phyloP scores from a whole-genome alignment of 1,140 invertebrate genomes.

The Probaryconus sp. region DNA sequence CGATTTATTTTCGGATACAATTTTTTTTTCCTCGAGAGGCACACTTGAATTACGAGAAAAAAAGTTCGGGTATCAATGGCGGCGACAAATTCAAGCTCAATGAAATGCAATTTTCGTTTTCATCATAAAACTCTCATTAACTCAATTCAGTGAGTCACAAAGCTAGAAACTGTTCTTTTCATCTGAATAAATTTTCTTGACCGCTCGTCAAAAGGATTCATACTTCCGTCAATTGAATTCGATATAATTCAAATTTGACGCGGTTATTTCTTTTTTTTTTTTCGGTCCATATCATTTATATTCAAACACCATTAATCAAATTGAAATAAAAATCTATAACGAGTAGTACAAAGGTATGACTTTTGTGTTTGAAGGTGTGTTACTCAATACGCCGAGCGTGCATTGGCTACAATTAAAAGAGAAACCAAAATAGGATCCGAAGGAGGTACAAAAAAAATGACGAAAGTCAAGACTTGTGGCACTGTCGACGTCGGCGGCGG shows the following conservation, averaged over 20 bases:
- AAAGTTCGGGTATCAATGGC: slow-evolving; percentile 35
- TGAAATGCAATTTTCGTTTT: slow-evolving; percentile 51
- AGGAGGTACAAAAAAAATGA: slow-evolving; percentile 42
- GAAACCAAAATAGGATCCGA: slow-evolving; percentile 40
- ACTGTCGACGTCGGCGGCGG: slow-evolving; percentile 50
- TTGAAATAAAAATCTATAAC: slow-evolving; percentile 45
- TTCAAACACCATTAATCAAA: slow-evolving; percentile 57
- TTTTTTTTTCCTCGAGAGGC: slow-evolving; percentile 47
- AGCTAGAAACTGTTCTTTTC: slow-evolving; percentile 26
- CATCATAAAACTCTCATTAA: slow-evolving; percentile 51
- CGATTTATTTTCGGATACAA: slow-evolving; percentile 18
- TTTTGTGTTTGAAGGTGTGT: slow-evolving; percentile 24
- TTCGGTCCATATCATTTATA: slow-evolving; percentile 44
- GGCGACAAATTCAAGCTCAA: slow-evolving; percentile 23
- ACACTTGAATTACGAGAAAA: slow-evolving; percentile 54
- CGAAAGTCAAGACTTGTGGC: slow-evolving; percentile 34
- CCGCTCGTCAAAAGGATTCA: slow-evolving; percentile 41
- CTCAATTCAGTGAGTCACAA: slow-evolving; percentile 37
- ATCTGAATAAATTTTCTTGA: slow-evolving; percentile 40
- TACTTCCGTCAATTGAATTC: slow-evolving; percentile 59
- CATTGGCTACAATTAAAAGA: slow-evolving; percentile 43
- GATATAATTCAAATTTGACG: slow-evolving; percentile 45
- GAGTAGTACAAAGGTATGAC: slow-evolving; percentile 22
- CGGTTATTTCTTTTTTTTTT: slow-evolving; percentile 46
- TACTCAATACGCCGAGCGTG: slow-evolving; percentile 33